A percentile compares a stretch with the other conserved stretches of the same genome.
Conservation (phyloP, 1,140 invertebrate genomes). For the Brachystomella parvula region DNA sequence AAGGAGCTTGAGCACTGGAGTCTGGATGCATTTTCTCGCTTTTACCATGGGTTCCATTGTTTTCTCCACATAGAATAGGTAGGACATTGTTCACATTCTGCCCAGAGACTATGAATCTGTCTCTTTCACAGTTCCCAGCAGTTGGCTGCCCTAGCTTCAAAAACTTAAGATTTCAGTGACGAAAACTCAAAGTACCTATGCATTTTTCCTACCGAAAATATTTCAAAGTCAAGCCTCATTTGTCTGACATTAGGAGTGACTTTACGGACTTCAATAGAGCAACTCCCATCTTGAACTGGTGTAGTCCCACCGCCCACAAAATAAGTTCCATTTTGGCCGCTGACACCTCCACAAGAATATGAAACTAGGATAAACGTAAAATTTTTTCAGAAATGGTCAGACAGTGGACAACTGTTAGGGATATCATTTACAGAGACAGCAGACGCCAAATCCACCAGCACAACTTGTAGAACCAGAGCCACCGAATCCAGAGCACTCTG, state of each 20-base stretch:
- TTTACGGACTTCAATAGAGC: conserved; percentile 56
- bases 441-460: conserved; percentile 64
- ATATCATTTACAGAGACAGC: conserved; percentile 58
- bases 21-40: conserved; percentile 33
- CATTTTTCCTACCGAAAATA: conserved; percentile 53
- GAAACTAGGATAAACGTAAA: conserved; percentile 49
- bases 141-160: conserved; percentile 56
- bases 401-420: neutral
- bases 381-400: neutral
- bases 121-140: conserved; percentile 57
- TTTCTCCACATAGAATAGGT: conserved; percentile 63
- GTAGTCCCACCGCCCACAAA: conserved; percentile 65
- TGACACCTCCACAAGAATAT: conserved; percentile 56
- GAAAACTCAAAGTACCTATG: conserved; percentile 3
- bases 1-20: too few species aligned
- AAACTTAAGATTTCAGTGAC: neutral
- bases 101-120: conserved; percentile 60
- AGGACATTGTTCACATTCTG: conserved; percentile 59
- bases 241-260: conserved; percentile 52
- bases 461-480: conserved; percentile 58
- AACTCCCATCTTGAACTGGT: conserved; percentile 47
- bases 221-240: conserved; percentile 58
- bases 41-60: conserved; percentile 66
- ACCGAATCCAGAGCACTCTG: conserved; percentile 52
- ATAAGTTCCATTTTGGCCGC: conserved; percentile 70